Evolutionary conservation across 2,888 invertebrate genomes (phyloP), one percentile per base, ranked within the genome.

Genomic region (Nudaria mundana): DNA sequence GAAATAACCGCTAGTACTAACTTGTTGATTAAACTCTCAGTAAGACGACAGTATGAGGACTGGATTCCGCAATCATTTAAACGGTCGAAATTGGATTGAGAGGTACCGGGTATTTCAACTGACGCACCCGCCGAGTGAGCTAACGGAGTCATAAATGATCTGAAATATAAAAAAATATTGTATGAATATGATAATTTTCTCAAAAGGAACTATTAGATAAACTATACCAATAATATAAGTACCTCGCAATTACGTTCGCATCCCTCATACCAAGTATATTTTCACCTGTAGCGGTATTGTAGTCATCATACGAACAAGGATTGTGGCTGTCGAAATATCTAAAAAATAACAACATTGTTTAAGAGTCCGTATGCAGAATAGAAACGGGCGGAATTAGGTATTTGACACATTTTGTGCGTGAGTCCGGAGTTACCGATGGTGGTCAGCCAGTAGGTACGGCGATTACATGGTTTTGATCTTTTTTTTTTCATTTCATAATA

Each of bases 311-410:
- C 2, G 52, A 39, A 16, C 41, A 40, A 4, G 59, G 52, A 23
- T 63, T 54, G 10, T 77, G 75, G 35, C 72, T 76, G 10, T 66
- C 59, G 42, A 80, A 80, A 39, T 70, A 80, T 53, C 80, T 80
- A 44, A 22, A 52, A 53, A 44, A 13, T 3, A 13, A n/a, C n/a
- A n/a, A n/a, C n/a, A n/a, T n/a, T n/a, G n/a, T n/a, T n/a, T n/a
- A n/a, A n/a, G n/a, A n/a, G n/a, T n/a, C n/a, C n/a, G n/a, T n/a
- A n/a, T n/a, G n/a, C n/a, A n/a, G n/a, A n/a, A n/a, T n/a, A n/a
- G n/a, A n/a, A n/a, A n/a, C n/a, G n/a, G n/a, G n/a, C n/a, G n/a
- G n/a, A n/a, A n/a, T n/a, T n/a, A n/a, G n/a, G n/a, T n/a, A n/a
- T n/a, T n/a, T n/a, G n/a, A n/a, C n/a, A n/a, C n/a, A n/a, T n/a